These are phyloP conservation scores for Tylochromis polylepis DNA, from an alignment of 2,113 vertebrate genomes.

Conservation along the genomic window DNA sequence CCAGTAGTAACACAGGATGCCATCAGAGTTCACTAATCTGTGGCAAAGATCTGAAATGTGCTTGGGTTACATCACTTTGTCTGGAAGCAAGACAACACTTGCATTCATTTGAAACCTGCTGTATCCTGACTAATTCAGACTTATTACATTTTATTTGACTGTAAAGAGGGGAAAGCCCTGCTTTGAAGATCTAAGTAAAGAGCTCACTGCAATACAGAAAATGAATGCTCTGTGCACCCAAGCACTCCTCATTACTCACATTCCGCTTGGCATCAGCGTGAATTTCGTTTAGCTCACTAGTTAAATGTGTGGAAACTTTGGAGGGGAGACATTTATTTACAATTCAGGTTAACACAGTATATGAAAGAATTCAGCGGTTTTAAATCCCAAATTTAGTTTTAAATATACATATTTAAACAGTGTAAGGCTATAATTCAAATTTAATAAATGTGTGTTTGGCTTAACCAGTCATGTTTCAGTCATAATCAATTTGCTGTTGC, in stretches of 20 bases:
- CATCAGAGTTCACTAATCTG: constrained; percentile 51
- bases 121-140: constrained; percentile 62
- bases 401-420: background rate
- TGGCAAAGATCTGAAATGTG: constrained; percentile 51
- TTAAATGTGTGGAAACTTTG: constrained; percentile 3
- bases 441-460: background rate
- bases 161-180: constrained; percentile 48
- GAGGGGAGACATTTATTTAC: background rate
- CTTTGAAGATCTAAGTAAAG: constrained; percentile 44
- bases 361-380: background rate
- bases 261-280: background rate
- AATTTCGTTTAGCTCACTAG: constrained; percentile 21
- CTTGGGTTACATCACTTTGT: constrained; percentile 45
- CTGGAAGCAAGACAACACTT: constrained; percentile 56
- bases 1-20: background rate
- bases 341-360: background rate
- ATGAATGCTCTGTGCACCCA: background rate
- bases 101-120: constrained; percentile 57
- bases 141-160: constrained; percentile 64
- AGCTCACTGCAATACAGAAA: constrained; percentile 38
- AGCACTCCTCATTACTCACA: background rate
- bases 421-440: background rate
- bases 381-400: background rate
- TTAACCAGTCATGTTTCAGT: background rate
- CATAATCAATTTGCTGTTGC: background rate